A percentile compares a stretch with the other conserved stretches of the same genome.
Conservation (phyloP, 2,888 invertebrate genomes). For the Dynastes maya region DNA sequence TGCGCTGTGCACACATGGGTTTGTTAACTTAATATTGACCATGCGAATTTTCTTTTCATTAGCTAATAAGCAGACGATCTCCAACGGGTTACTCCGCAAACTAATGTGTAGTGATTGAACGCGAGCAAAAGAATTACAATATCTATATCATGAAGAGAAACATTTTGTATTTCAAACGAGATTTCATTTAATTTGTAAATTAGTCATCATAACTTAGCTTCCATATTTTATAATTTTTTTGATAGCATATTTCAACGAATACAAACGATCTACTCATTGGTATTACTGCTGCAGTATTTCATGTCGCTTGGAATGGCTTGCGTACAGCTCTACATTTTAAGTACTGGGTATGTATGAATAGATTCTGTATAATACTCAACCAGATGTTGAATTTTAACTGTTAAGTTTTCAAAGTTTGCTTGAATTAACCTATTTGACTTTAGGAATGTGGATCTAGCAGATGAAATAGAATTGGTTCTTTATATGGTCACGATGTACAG, state of each 20-base stretch:
- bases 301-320: constrained; percentile 16
- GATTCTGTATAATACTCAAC: not conserved
- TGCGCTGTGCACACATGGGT: too few relatives aligned
- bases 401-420: not conserved
- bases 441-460: constrained; percentile 4
- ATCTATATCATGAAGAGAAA: too few relatives aligned
- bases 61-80: too few relatives aligned
- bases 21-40: too few relatives aligned
- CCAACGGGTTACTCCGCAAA: too few relatives aligned
- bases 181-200: too few relatives aligned
- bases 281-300: constrained; percentile 8
- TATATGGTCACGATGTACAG: constrained; percentile 8
- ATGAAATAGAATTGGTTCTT: constrained; percentile 15
- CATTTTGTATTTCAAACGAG: too few relatives aligned
- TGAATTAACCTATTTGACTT: not conserved
- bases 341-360: constrained; percentile 1
- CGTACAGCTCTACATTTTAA: constrained; percentile 6
- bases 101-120: too few relatives aligned
- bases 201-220: too few relatives aligned
- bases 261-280: not conserved
- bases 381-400: not conserved
- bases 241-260: not conserved
- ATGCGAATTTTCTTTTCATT: too few relatives aligned
- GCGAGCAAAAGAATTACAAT: too few relatives aligned
- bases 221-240: not conserved